Base-by-base conservation (phyloP, 2,113 vertebrate species). In the Prunella fulvescens region DNA sequence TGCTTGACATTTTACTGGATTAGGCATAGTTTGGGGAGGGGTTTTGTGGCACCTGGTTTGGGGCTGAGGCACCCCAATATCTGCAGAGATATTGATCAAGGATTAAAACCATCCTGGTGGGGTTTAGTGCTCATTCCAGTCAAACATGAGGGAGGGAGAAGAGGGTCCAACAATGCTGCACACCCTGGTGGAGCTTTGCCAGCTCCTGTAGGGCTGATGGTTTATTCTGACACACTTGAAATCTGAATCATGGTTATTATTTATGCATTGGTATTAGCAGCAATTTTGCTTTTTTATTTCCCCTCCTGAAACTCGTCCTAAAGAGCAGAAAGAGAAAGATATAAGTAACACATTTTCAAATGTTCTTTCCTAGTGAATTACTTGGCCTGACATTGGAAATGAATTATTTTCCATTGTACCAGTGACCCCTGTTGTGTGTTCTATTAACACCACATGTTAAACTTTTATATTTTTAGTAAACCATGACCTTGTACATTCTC, bases 391-490 rank as follows among this genome's bases (percentile, higher is more conserved):
- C 83, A 47, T 89, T 93, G 90, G 95, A 95, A 97, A 95, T 80
- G 95, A 95, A 93, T 93, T 90, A 91, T 96, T 97, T 97, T 92
- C 97, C 91, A 91, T 96, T 92, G 85, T 93, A 64, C 95, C 74
- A 64, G 92, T 97, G 97, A 97, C 97, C 95, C 97, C 95, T 86
- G 96, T 95, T 95, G 96, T 96, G 97, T 97, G 95, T 98, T 97
- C 97, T 96, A 97, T 98, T 97, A 97, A 92, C 96, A 96, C 97
- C 97, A 97, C 96, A 97, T 96, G 96, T 96, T 93, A 85, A 96
- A 74, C 73, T 83, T 95, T 96, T 95, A 96, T 95, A 96, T 95
- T 97, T 98, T 96, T 96, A 97, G 97, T 93, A 93, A 96, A 92
- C 93, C 88, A 69, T 97, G 97, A 97, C 97, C 96, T 97, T 92